Base-by-base conservation (phyloP, 2,797 vertebrate genomes). In the Calcarius lapponicus region DNA sequence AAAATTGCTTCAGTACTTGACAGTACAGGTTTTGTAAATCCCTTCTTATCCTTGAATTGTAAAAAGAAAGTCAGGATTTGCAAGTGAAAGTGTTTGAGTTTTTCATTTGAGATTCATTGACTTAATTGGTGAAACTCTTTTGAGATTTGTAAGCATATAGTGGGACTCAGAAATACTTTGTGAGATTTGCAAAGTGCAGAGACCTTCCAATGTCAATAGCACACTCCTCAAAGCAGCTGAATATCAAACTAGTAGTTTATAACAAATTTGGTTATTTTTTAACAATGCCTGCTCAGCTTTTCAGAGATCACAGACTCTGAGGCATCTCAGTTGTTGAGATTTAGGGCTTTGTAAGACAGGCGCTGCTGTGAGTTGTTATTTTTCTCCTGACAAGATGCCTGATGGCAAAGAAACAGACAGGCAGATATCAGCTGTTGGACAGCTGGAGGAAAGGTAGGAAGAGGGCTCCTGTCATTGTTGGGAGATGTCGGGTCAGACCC, bases 11-110 rank as follows among this genome's bases (percentile, higher is more conserved):
- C 61, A 43, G 21, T 48, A 43, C 73, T 92, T 92, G 91, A 83
- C 66, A 87, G 72, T 42, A 87, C 1, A 0, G 31, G 26, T 38
- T 88, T 82, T 90, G n/a, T 78, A 95, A 96, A 96, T 95, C 92
- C 86, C 86, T 67, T 34, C 36, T 96, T 94, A 94, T 96, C 93
- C 90, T 58, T 88, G 48, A 51, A 66, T 72, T 45, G 66, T 47
- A 80, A 45, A 65, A 95, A 89, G 56, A 87, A 90, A 92, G 53
- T 94, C 31, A 3, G 87, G 83, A 96, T 96, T 96, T 97, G 81
- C 80, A 96, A 96, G 66, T 75, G 83, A 93, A 87, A 96, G 25
- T 74, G 50, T 66, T 85, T 50, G 70, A 67, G 57, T 54, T 95
- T 90, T 83, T 90, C 51, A 58, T 88, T 92, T 0, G 0, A 48